Base-by-base conservation (phyloP, 2,797 vertebrate genomes). In the Melopsittacus undulatus region DNA sequence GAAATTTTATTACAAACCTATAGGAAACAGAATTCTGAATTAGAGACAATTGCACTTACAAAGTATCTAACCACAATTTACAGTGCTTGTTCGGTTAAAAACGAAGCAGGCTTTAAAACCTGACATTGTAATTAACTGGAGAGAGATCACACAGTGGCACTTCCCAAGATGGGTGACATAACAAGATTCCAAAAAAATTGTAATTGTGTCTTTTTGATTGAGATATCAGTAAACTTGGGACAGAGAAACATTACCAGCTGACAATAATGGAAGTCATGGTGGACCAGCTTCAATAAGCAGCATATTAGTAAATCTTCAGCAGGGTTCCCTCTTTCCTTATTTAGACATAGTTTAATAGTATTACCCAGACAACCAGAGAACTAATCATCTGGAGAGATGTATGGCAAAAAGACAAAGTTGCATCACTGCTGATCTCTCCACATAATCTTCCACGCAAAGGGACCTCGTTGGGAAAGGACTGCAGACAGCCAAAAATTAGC, bases 381-480 rank as follows among this genome's bases (percentile, higher is more conserved):
- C 83, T 95, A 87, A 94, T 90, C 76, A 95, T 94, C 70, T 92
- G 87, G 93, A 96, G 91, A 95, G 24, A 88, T 40, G 13, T 51
- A 91, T 93, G 85, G 79, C 89, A 97, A 96, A 64, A 93, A 92
- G 52, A 88, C 69, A 80, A 93, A 95, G 95, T 95, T 96, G 94
- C 87, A 93, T 94, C 84, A 96, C 57, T 74, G 63, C 51, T 82
- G 85, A 95, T 90, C 87, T 91, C 75, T 70, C 72, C 82, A 90
- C 57, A 92, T 54, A 70, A 64, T 77, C 91, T 91, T 92, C 59
- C 83, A 96, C 64, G 59, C 94, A 97, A 97, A 46, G 94, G 93
- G 92, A 96, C 93, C 90, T 96, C 90, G 64, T 17, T 90, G 91
- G 95, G 94, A 97, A 95, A 94, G 5, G 15, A 87, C 62, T 96